Percentiles rank a stretch among this genome's conserved stretches.
Conservation (phyloP, 2,797 vertebrate species). For the Tinamus major region DNA sequence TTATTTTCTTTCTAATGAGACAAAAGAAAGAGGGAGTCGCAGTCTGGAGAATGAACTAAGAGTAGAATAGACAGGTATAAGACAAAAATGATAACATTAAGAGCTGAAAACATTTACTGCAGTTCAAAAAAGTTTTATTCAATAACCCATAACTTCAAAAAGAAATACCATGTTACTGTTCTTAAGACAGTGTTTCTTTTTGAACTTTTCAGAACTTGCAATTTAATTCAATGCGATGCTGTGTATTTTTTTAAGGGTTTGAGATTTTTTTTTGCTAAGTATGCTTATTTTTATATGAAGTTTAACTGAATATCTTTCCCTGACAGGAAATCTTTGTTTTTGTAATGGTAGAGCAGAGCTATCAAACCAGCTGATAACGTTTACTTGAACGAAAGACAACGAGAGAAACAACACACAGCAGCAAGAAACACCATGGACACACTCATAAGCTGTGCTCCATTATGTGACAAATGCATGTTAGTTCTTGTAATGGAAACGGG, state of each 20-base stretch:
- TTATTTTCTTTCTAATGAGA: slow-evolving; percentile 15
- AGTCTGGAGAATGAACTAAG: not conserved
- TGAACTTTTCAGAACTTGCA: not conserved
- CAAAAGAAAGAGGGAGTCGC: not conserved
- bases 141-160: not conserved
- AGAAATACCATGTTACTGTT: no score
- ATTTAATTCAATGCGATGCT: not conserved
- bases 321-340: not conserved
- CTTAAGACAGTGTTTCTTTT: no score
- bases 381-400: not conserved
- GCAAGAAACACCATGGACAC: not conserved
- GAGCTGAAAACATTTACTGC: not conserved
- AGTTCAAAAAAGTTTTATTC: not conserved
- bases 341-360: not conserved
- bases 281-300: not conserved
- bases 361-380: not conserved
- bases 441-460: not conserved
- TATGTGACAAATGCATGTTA: not conserved
- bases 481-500: not conserved
- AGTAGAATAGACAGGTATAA: not conserved
- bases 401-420: not conserved
- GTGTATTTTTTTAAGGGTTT: not conserved
- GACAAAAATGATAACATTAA: not conserved
- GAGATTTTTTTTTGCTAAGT: not conserved
- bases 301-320: not conserved